Percentiles rank a stretch among this genome's conserved stretches.
These are phyloP conservation scores for Syrphus vitripennis DNA, from an alignment of 2,888 invertebrate genomes.

Conservation along the genomic window DNA sequence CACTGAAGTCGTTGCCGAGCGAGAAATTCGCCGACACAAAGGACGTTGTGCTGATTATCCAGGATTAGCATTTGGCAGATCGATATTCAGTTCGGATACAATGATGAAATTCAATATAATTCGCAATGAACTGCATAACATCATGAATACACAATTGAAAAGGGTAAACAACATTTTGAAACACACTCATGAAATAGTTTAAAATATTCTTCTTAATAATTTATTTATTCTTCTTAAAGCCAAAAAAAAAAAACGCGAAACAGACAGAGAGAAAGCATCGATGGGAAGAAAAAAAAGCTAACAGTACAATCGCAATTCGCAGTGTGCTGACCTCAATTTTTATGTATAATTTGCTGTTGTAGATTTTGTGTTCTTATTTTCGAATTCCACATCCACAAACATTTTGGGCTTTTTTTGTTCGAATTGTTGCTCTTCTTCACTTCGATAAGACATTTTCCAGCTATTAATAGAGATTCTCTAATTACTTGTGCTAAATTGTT, in stretches of 20 bases:
- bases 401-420: conserved; percentile 27
- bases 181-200: conserved; percentile 3
- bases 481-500: conserved; percentile 36
- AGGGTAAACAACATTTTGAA: conserved; percentile 86
- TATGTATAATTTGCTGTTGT: not conserved
- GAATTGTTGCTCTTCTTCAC: conserved; percentile 3
- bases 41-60: conserved; percentile 95
- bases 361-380: not conserved
- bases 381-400: conserved; percentile 30
- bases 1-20: conserved; percentile 93
- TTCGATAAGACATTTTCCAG: conserved; percentile 19
- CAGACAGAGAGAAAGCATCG: conserved; percentile 56
- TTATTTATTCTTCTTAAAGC: conserved; percentile 22
- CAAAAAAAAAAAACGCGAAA: not conserved
- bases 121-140: conserved; percentile 98
- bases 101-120: conserved; percentile 99
- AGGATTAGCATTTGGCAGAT: conserved; percentile 94
- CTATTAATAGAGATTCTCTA: conserved; percentile 67
- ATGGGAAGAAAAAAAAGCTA: conserved; percentile 39
- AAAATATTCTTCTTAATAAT: conserved; percentile 26
- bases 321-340: conserved; percentile 52
- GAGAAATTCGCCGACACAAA: conserved; percentile 88
- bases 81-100: conserved; percentile 97
- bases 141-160: conserved; percentile 97
- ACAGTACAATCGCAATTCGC: not conserved